phyloP scores from a whole-genome alignment of 2,113 vertebrate species.

The Brienomyrus brachyistius region DNA sequence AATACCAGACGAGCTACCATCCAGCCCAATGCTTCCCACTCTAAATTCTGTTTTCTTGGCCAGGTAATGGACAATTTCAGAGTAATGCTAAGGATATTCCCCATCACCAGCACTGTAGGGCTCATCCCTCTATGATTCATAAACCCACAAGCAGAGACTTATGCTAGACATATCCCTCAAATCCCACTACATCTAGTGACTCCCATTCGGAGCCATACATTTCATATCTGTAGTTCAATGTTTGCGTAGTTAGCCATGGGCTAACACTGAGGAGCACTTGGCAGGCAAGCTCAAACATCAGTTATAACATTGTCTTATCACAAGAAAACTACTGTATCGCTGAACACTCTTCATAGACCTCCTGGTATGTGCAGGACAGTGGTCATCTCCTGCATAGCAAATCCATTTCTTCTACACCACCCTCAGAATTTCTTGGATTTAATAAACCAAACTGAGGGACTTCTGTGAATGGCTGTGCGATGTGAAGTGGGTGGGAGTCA shows the following conservation, averaged over 20 bases:
- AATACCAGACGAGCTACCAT: background rate
- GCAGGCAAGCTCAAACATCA: background rate
- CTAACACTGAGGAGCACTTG: background rate
- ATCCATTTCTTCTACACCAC: background rate
- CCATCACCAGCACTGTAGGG: constrained; percentile 41
- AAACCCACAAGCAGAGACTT: constrained; percentile 53
- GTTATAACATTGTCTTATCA: background rate
- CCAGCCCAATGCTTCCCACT: constrained; percentile 27
- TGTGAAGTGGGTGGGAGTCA: background rate
- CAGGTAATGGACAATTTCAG: constrained; percentile 50
- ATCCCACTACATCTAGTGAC: constrained; percentile 51
- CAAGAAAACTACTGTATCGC: background rate
- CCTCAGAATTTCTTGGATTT: background rate
- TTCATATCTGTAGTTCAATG: constrained; percentile 25
- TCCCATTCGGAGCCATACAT: constrained; percentile 40
- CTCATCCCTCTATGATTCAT: constrained; percentile 49
- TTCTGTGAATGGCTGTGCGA: background rate
- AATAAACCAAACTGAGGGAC: background rate
- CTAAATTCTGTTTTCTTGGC: background rate
- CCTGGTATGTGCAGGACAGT: background rate
- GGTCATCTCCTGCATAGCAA: background rate
- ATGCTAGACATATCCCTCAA: constrained; percentile 41
- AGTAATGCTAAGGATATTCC: constrained; percentile 59
- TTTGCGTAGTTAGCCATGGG: background rate
- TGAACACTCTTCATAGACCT: background rate